These are phyloP conservation scores for Synergus japonicus DNA, from an alignment of 2,888 invertebrate genomes.

Conservation along the genomic window DNA sequence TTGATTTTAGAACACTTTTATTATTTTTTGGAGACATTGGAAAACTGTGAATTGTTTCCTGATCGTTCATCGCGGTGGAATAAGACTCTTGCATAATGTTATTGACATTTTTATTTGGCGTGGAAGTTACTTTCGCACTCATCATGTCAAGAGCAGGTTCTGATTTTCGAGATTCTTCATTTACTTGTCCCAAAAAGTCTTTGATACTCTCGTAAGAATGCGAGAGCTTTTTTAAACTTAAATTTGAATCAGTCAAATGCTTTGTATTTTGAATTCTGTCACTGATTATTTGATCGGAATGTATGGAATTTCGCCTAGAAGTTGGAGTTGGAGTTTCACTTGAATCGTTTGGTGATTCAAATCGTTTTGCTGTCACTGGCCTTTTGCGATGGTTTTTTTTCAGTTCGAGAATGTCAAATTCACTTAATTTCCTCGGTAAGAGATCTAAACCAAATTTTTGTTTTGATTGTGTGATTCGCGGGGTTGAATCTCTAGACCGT, in stretches of 20 bases:
- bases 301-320: neutral
- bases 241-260: neutral
- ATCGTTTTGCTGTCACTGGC: neutral
- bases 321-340: neutral
- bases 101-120: constrained; percentile 55
- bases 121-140: constrained; percentile 58
- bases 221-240: constrained; percentile 41
- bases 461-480: constrained; percentile 51
- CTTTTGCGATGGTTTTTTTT: constrained; percentile 43
- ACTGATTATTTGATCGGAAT: neutral
- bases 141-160: constrained; percentile 44
- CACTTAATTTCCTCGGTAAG: constrained; percentile 60
- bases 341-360: constrained; percentile 20
- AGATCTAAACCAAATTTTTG: constrained; percentile 51
- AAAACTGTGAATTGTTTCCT: constrained; percentile 53
- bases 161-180: constrained; percentile 44
- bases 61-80: constrained; percentile 51
- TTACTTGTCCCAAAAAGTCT: constrained; percentile 57
- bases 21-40: constrained; percentile 69
- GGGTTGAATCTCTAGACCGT: constrained; percentile 50
- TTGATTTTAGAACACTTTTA: constrained; percentile 81
- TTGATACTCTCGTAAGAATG: constrained; percentile 66
- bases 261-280: constrained; percentile 3
- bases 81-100: constrained; percentile 56
- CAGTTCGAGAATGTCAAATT: constrained; percentile 53